These are phyloP conservation scores for Myotis pilosus DNA, from an alignment of 2,797 vertebrate species.

Conservation along the genomic window DNA sequence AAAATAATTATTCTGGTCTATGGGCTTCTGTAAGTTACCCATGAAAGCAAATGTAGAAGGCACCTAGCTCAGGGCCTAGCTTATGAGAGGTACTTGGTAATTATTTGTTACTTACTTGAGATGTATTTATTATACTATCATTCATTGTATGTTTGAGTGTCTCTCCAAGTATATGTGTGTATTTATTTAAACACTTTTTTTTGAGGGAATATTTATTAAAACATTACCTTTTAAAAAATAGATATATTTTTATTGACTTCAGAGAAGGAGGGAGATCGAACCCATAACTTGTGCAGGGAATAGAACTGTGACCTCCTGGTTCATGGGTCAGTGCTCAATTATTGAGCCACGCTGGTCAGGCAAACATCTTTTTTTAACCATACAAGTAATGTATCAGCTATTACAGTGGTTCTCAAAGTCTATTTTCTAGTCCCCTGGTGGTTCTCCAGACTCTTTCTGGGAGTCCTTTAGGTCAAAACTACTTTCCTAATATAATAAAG, in stretches of 20 bases:
- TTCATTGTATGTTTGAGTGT: conserved; percentile 9
- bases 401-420: not conserved
- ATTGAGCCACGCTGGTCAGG: not conserved
- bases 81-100: conserved; percentile 14
- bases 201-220: conserved; percentile 20
- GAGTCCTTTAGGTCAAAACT: not conserved
- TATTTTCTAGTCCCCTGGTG: not conserved
- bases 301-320: not conserved
- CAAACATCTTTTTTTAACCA: not conserved
- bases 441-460: not conserved
- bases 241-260: not conserved
- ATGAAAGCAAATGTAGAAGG: not conserved
- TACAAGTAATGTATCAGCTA: not conserved
- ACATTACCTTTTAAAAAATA: not conserved
- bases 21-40: conserved; percentile 39
- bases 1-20: conserved; percentile 29
- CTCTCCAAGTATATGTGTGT: not conserved
- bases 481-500: conserved; percentile 19
- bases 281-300: too few species aligned
- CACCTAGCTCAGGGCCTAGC: not conserved
- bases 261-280: not conserved
- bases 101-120: conserved; percentile 1
- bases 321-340: not conserved
- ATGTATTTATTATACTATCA: not conserved
- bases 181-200: conserved; percentile 23